Evolutionary conservation across 2,888 invertebrate species (phyloP).

Genomic region (Synanthedon andrenaeformis): DNA sequence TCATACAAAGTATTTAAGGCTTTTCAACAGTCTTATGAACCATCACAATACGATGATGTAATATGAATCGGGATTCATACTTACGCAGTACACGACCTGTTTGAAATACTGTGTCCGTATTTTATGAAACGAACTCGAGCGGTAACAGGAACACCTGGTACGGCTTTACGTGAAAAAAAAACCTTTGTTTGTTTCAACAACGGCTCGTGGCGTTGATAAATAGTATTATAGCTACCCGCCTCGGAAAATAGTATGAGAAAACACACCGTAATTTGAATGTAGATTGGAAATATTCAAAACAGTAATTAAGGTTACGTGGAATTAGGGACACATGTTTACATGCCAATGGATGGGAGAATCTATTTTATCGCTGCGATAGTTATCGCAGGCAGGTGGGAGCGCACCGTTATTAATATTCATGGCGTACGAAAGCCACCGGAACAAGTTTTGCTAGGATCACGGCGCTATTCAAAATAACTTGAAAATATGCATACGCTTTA

Average conservation of each 20-base stretch:
- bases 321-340: conserved; percentile 7
- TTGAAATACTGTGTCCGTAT: no score
- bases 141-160: neutral
- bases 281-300: conserved; percentile 22
- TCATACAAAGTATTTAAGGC: no score
- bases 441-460: conserved; percentile 27
- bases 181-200: neutral
- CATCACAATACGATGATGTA: no score
- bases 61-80: no score
- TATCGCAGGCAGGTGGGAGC: conserved; percentile 36
- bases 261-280: conserved; percentile 13
- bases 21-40: no score
- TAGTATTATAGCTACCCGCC: neutral
- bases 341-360: conserved; percentile 15
- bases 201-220: no score
- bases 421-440: conserved; percentile 33
- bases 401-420: conserved; percentile 61
- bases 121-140: neutral
- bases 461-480: conserved; percentile 31
- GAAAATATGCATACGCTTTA: conserved; percentile 7
- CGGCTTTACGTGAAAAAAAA: neutral
- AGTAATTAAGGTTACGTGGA: conserved; percentile 21
- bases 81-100: no score
- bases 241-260: neutral
- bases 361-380: conserved; percentile 37